Evolutionary conservation across 1,140 invertebrate species (phyloP).

Genomic region (Eurosta solidaginis): DNA sequence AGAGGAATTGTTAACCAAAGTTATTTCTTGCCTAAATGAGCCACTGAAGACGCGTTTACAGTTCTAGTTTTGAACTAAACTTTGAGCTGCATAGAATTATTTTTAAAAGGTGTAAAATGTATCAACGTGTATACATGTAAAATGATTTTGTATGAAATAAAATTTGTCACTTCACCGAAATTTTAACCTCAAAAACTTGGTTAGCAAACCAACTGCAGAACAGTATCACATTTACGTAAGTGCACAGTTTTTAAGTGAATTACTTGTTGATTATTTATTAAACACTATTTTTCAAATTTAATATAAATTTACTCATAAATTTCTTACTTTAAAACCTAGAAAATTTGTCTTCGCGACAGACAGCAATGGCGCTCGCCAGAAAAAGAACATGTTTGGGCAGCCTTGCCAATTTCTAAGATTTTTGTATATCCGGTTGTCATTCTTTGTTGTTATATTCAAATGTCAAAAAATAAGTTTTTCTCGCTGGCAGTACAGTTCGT

Average conservation of each 20-base stretch:
- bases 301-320: background rate
- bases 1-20: too few relatives aligned
- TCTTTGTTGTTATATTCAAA: background rate
- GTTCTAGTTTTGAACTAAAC: too few relatives aligned
- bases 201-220: too few relatives aligned
- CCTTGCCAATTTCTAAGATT: slow-evolving; percentile 37
- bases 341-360: slow-evolving; percentile 56
- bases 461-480: background rate
- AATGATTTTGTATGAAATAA: background rate
- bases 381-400: slow-evolving; percentile 58
- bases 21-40: too few relatives aligned
- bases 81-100: too few relatives aligned
- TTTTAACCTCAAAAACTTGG: slow-evolving; percentile 2
- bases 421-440: slow-evolving; percentile 30
- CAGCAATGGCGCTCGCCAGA: slow-evolving; percentile 59
- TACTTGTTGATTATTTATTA: background rate
- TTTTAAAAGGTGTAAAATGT: too few relatives aligned
- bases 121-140: too few relatives aligned
- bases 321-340: slow-evolving; percentile 57
- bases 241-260: background rate
- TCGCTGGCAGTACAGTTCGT: background rate
- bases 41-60: too few relatives aligned
- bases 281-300: background rate
- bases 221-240: background rate
- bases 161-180: background rate